Evolutionary conservation across 2,113 vertebrate genomes (phyloP), one percentile per base, ranked within the genome.

Genomic region (Lepus europaeus): DNA sequence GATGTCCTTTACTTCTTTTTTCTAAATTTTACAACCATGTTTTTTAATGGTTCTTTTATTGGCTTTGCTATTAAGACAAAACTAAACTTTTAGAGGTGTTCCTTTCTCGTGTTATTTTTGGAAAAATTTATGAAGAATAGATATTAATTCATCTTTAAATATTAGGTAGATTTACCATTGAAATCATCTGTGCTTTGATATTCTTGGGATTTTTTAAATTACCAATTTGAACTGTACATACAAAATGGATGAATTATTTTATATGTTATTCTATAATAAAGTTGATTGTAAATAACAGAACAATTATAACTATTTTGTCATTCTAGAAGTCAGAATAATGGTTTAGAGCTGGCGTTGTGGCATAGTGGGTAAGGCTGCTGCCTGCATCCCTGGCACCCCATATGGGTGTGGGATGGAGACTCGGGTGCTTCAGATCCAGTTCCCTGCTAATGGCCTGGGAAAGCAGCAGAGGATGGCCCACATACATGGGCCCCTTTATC

Each of bases 81-180:
- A 49, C 2, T 61, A 16, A 11, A 33, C 23, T 49, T 70, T 59
- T 36, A 69, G 9, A 83, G 3, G 27, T 89, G 8, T 53, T 61
- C 29, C 51, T 31, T 33, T 70, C 36, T 84, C 4, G 6, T 83
- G 14, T 63, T 13, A 51, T 64, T 63, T 87, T 64, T 12, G 17
- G 27, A 85, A 36, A 31, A 63, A 87, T 45, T 6, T 78, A 9
- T 84, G 66, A 73, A 80, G 56, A 33, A 89, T 29, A 51, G 23
- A 8, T 83, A 69, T 36, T 77, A 80, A 36, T 80, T 83, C 29
- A 84, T 84, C 61, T 68, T 89, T 83, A 94, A 89, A 89, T 53
- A 29, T 25, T 70, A 84, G 17, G 17, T 36, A 78, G 13, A 25
- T 64, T 39, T 12, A 39, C 14, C 25, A 72, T 59, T 39, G 23